Evolutionary conservation across 2,113 vertebrate genomes (phyloP).

Genomic region (Aegotheles bennettii): DNA sequence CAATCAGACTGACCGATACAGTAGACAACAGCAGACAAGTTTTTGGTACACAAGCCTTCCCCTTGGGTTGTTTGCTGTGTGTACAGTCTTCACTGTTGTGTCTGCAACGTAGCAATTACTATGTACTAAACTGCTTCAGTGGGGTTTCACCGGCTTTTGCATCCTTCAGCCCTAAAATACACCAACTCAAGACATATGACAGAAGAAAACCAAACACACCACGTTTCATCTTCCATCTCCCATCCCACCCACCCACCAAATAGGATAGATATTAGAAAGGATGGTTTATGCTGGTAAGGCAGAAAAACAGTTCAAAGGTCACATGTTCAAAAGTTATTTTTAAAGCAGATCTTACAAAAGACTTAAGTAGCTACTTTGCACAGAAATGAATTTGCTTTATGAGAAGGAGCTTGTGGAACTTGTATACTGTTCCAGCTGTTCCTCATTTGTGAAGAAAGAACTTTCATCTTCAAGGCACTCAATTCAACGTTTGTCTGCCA

Average conservation of each 20-base stretch:
- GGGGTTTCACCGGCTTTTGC: neutral
- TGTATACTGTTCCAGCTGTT: neutral
- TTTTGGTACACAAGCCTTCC: neutral
- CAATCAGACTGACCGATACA: neutral
- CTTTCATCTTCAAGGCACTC: neutral
- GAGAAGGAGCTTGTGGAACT: neutral
- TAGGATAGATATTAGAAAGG: neutral
- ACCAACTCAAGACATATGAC: neutral
- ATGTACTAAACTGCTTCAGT: neutral
- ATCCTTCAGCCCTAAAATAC: neutral
- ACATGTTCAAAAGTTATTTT: neutral
- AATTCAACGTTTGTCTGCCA: neutral
- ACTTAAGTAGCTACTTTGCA: neutral
- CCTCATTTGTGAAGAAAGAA: neutral
- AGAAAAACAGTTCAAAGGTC: neutral
- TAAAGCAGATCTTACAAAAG: neutral
- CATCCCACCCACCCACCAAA: neutral
- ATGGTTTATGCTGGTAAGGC: neutral
- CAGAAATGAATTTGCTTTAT: neutral
- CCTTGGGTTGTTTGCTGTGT: neutral
- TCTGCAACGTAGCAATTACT: neutral
- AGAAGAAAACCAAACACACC: neutral
- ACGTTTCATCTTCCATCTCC: neutral
- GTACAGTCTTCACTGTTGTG: neutral
- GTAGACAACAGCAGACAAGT: neutral